Evolutionary conservation across 2,888 invertebrate genomes (phyloP), one percentile per base, ranked within the genome.

Genomic region (Coelogynopora nodosa): DNA sequence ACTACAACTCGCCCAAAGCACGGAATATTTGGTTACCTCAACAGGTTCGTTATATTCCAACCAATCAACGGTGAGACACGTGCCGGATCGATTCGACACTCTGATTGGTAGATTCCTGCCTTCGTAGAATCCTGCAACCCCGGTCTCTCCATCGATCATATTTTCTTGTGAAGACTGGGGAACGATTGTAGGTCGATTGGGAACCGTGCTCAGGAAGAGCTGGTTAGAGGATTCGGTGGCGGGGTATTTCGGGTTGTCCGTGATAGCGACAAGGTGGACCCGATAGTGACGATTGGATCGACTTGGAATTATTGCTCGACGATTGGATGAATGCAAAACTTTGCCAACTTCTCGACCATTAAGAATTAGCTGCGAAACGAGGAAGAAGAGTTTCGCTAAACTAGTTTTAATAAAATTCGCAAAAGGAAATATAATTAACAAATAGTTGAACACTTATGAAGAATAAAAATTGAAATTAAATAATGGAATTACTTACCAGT

Each of bases 261-360:
- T 90, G 31, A 92, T 86, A 0, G 91, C 91, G 1, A 90, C 89
- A 84, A 92, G 88, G 88, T 89, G 90, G 23, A 92, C 89, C 83
- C 90, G 90, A 89, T 92, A 92, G 31, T 89, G 89, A 87, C 91
- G 90, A 88, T 91, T 91, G 23, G 90, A 90, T 87, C 91, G 89
- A 87, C 90, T 91, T 0, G 92, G 91, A 31, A 92, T 89, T 30
- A 91, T 90, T 74, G 91, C 92, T 88, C 91, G 91, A 30, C 91
- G 90, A 87, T 92, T 91, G 13, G 90, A 89, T 85, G 89, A 89
- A 85, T 89, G 90, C 84, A 92, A 89, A 82, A 89, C 89, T 88
- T 90, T 90, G 27, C 92, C 92, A 27, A 90, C 91, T 88, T 91
- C 91, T 88, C 90, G 91, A 82, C 90, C 91, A 89, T 92, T 91